These are phyloP conservation scores for Lota lota DNA, from an alignment of 2,113 vertebrate species.

Conservation along the genomic window DNA sequence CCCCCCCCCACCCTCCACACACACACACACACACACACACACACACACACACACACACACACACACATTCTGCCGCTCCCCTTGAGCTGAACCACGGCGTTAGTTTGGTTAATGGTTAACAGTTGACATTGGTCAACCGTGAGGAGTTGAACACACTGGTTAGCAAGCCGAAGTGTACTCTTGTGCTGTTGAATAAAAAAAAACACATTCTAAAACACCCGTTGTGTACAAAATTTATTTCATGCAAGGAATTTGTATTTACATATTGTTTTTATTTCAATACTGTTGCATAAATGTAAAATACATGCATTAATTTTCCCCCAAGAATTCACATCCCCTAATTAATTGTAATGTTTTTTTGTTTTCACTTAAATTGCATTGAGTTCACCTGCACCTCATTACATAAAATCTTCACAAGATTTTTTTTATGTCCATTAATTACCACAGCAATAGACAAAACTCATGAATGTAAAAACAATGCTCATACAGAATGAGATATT, in stretches of 20 bases:
- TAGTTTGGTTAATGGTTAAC: too few relatives aligned
- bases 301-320: conserved; percentile 95
- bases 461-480: conserved; percentile 48
- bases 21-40: too few relatives aligned
- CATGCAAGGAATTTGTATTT: conserved; percentile 91
- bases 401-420: conserved; percentile 65
- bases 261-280: conserved; percentile 75
- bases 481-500: conserved; percentile 56
- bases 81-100: too few relatives aligned
- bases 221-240: conserved; percentile 98
- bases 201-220: conserved; percentile 72
- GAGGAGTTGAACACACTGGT: conserved; percentile 22
- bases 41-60: too few relatives aligned
- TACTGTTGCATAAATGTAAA: conserved; percentile 92
- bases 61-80: conserved; percentile 7
- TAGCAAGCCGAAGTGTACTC: conserved; percentile 59
- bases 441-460: conserved; percentile 66
- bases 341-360: conserved; percentile 63
- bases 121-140: too few relatives aligned
- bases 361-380: conserved; percentile 73
- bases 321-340: conserved; percentile 78
- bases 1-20: too few relatives aligned
- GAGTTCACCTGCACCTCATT: conserved; percentile 59
- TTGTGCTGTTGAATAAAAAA: conserved; percentile 74
- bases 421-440: conserved; percentile 52